These are phyloP conservation scores for Chalcis sispes DNA, from an alignment of 2,888 invertebrate genomes.

Conservation along the genomic window DNA sequence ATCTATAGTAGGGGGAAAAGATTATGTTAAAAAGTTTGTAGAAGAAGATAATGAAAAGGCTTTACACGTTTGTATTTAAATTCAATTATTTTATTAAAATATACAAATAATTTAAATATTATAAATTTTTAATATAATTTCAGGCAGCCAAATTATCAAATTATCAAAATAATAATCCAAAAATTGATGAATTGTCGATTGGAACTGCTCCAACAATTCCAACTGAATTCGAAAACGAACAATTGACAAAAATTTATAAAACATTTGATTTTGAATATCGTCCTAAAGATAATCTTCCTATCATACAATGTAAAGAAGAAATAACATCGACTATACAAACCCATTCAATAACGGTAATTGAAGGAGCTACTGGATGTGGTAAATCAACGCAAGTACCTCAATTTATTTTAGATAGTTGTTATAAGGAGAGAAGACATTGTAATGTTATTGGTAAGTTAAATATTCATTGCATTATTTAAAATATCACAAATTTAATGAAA, in stretches of 20 bases:
- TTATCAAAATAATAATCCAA: conserved; percentile 24
- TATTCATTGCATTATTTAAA: conserved; percentile 2
- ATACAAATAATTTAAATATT: background rate
- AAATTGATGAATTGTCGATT: conserved; percentile 67
- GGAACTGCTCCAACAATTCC: conserved; percentile 64
- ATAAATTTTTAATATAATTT: conserved; percentile 15
- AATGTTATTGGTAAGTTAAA: conserved; percentile 82
- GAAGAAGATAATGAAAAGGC: conserved; percentile 67
- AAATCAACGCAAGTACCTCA: conserved; percentile 94
- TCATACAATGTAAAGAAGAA: conserved; percentile 74
- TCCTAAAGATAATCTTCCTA: conserved; percentile 65
- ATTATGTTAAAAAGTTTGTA: conserved; percentile 68
- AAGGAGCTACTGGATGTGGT: conserved; percentile 97
- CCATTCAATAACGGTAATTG: conserved; percentile 88
- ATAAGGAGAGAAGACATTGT: conserved; percentile 81
- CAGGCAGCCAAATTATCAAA: conserved; percentile 33
- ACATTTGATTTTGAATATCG: conserved; percentile 70
- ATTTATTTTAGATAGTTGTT: conserved; percentile 90
- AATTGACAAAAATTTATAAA: conserved; percentile 67
- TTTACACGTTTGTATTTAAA: conserved; percentile 59
- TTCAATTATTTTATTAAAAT: background rate
- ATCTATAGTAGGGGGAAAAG: conserved; percentile 61
- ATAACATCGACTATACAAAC: conserved; percentile 83
- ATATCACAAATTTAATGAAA: conserved; percentile 13
- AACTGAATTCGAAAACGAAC: conserved; percentile 60